Base-by-base conservation (phyloP, 2,113 vertebrate species). In the Kryptolebias marmoratus region DNA sequence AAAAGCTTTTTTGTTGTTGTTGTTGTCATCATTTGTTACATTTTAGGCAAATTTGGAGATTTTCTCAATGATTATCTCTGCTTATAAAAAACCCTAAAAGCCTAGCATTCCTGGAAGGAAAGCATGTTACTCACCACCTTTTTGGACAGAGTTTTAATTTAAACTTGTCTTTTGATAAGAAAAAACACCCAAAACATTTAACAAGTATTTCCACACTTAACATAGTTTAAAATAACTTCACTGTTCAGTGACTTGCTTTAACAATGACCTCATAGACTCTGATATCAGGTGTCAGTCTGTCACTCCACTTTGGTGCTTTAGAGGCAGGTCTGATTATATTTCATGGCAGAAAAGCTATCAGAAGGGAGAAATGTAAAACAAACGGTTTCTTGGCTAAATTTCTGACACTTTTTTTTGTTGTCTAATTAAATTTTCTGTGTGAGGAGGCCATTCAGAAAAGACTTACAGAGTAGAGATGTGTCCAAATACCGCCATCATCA, bases 401-500 rank as follows among this genome's bases (percentile, higher is more conserved):
- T 83, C 53, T 64, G 60, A 67, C 68, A 75, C 68, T 60, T 77
- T 73, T 74, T 61, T 66, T 22, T 18, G 15, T 73, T 53, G 14
- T 64, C 70, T 82, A 54, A 59, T 79, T 70, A 81, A 45, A 60
- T 73, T 84, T 64, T 61, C 70, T 61, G 58, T 79, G 22, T 75
- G 18, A 80, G 68, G 88, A 69, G 59, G 72, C 63, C 55, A 75
- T 83, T 73, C 52, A 31, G 78, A 68, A 87, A 78, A 63, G 70
- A 74, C 87, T 88, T 67, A 83, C 47, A 69, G 68, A 60, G 72
- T 81, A 83, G 56, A 55, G 83, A 77, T 84, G 73, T 82, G 87
- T 90, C 86, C 73, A 90, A 88, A 90, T 88, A 87, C 77, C 77
- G 67, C 74, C 74, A 73, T 90, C 85, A 87, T 63, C 77, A 74